Evolutionary conservation across 2,113 vertebrate species (phyloP).

Genomic region (Okapia johnstoni): DNA sequence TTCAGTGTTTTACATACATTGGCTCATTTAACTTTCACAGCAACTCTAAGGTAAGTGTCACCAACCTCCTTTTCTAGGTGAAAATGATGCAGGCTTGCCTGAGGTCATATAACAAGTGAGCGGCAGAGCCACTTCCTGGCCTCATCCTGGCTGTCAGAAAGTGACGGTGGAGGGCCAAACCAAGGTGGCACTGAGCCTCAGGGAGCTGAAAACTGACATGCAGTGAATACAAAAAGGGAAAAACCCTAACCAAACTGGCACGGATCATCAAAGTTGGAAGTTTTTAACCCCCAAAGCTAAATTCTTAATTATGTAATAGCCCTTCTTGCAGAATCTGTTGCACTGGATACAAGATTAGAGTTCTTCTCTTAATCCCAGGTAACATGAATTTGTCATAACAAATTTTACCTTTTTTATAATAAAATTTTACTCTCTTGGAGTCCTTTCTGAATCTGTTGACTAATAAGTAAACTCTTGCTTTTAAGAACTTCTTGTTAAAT

Average conservation of each 20-base stretch:
- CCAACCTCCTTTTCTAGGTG: neutral
- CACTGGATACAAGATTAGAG: neutral
- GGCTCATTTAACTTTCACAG: neutral
- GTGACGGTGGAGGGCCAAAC: neutral
- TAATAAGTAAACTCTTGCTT: neutral
- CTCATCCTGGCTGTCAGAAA: neutral
- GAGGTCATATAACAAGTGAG: neutral
- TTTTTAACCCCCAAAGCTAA: neutral
- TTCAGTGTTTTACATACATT: neutral
- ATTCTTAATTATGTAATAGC: neutral
- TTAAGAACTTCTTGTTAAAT: slow-evolving; percentile 7
- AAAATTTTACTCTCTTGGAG: neutral
- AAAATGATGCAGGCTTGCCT: neutral
- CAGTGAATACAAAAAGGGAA: too few species aligned
- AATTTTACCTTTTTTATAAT: neutral
- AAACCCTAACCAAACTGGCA: too few species aligned
- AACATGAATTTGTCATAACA: neutral
- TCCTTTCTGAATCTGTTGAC: neutral
- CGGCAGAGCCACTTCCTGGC: neutral
- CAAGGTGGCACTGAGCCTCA: neutral
- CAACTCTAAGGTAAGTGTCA: neutral
- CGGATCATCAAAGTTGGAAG: neutral
- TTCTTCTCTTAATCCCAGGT: neutral
- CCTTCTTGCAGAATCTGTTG: neutral
- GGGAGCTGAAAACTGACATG: neutral